These are phyloP conservation scores for Athalia rosae DNA, from an alignment of 2,888 invertebrate genomes.

Conservation along the genomic window DNA sequence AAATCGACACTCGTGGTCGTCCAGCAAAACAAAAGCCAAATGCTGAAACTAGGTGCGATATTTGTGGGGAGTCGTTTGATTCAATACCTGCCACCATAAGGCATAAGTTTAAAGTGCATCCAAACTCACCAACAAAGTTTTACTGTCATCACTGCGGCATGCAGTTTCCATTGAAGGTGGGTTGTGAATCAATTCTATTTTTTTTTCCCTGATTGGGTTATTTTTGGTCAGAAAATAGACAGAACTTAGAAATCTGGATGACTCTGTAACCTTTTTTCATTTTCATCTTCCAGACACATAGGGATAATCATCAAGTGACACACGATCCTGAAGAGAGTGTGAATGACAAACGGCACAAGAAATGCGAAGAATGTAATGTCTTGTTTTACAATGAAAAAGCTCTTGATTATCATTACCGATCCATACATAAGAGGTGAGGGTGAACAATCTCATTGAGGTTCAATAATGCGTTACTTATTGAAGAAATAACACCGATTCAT, in stretches of 20 bases:
- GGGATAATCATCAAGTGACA: conserved; percentile 77
- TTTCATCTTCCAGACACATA: conserved; percentile 73
- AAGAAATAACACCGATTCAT: conserved; percentile 2
- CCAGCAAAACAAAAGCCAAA: conserved; percentile 62
- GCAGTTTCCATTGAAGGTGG: conserved; percentile 81
- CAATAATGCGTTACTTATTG: not conserved
- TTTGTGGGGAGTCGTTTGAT: conserved; percentile 77
- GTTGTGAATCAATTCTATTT: conserved; percentile 16
- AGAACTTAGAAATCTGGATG: not conserved
- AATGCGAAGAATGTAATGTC: conserved; percentile 78
- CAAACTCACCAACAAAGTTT: conserved; percentile 78
- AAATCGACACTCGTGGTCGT: conserved; percentile 75
- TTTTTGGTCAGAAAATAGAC: conserved; percentile 35
- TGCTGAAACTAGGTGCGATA: conserved; percentile 76
- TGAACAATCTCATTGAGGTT: not conserved
- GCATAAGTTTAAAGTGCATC: conserved; percentile 81
- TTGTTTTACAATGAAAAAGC: conserved; percentile 77
- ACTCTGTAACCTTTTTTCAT: no score
- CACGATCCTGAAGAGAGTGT: conserved; percentile 71
- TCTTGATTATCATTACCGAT: conserved; percentile 77
- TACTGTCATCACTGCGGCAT: conserved; percentile 82
- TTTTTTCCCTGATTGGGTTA: conserved; percentile 15
- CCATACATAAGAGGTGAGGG: conserved; percentile 73
- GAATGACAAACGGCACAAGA: conserved; percentile 59
- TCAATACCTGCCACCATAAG: conserved; percentile 80